These are phyloP conservation scores for Sminthurides bifidus DNA, from an alignment of 1,140 invertebrate species.

Conservation along the genomic window DNA sequence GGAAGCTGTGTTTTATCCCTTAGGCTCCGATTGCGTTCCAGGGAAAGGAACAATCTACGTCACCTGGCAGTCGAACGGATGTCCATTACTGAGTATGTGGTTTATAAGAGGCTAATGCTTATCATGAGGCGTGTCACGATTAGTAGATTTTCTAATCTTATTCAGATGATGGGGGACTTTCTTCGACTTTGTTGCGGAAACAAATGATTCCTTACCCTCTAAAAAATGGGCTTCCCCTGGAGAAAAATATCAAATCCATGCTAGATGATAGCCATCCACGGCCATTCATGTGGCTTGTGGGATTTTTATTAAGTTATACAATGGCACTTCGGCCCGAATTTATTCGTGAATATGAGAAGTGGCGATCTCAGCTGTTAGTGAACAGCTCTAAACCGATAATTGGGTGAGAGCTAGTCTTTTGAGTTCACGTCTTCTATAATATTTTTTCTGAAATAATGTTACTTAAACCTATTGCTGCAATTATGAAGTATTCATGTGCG, in stretches of 20 bases:
- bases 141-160: no score
- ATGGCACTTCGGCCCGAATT: conserved; percentile 3
- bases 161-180: background rate
- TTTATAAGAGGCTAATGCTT: background rate
- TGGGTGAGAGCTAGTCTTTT: background rate
- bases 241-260: background rate
- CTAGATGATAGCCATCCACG: background rate
- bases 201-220: background rate
- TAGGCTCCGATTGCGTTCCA: background rate
- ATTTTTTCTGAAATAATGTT: background rate
- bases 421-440: no score
- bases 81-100: background rate
- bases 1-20: conserved; percentile 2
- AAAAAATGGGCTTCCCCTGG: conserved; percentile 5
- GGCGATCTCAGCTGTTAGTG: background rate
- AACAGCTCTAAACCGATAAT: conserved; percentile 3
- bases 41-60: background rate
- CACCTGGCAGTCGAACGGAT: background rate
- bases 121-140: no score
- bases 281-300: conserved; percentile 11
- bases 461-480: background rate
- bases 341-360: background rate
- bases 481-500: conserved; percentile 7
- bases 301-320: conserved; percentile 6
- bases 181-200: background rate